Conservation (phyloP, 2,888 invertebrate species). For the Timandra comae region DNA sequence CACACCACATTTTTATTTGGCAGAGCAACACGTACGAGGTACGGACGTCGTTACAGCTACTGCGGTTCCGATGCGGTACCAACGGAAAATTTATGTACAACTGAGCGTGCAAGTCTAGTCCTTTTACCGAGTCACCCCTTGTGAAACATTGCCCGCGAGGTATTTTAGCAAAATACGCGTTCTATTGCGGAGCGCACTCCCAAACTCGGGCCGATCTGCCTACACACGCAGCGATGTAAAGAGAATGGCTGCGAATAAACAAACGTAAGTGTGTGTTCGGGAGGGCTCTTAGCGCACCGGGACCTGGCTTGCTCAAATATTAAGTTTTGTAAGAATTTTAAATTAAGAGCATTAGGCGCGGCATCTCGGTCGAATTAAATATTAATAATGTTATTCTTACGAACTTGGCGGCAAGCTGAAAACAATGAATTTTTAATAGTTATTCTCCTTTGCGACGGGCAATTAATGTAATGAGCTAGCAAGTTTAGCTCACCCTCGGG, state of each 20-base stretch:
- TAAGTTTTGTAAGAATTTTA: slow-evolving; percentile 72
- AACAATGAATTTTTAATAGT: slow-evolving; percentile 70
- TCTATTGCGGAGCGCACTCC: slow-evolving; percentile 44
- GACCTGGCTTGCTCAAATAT: slow-evolving; percentile 61
- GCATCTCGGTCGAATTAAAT: slow-evolving; percentile 63
- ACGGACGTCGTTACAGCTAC: slow-evolving; percentile 53
- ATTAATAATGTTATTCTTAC: slow-evolving; percentile 64
- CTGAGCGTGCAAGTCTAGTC: slow-evolving; percentile 60
- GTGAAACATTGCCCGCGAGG: slow-evolving; percentile 41
- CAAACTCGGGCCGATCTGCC: slow-evolving; percentile 15
- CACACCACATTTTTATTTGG: slow-evolving; percentile 55
- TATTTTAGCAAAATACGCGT: slow-evolving; percentile 36
- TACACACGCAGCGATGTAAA: slow-evolving; percentile 43
- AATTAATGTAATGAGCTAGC: slow-evolving; percentile 66
- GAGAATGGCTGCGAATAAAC: slow-evolving; percentile 52
- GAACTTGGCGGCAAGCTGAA: slow-evolving; percentile 47
- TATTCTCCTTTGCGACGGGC: slow-evolving; percentile 54
- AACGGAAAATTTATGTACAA: slow-evolving; percentile 69
- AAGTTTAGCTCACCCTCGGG: slow-evolving; percentile 40
- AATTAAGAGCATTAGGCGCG: slow-evolving; percentile 64
- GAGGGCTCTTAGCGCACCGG: slow-evolving; percentile 43
- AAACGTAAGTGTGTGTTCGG: slow-evolving; percentile 36
- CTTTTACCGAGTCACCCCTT: slow-evolving; percentile 41
- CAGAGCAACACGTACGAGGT: slow-evolving; percentile 56
- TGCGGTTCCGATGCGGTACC: slow-evolving; percentile 71